Percentiles rank a stretch among this genome's conserved stretches.
Conservation (phyloP, 2,797 vertebrate species). For the Gadopsis bispinosus region DNA sequence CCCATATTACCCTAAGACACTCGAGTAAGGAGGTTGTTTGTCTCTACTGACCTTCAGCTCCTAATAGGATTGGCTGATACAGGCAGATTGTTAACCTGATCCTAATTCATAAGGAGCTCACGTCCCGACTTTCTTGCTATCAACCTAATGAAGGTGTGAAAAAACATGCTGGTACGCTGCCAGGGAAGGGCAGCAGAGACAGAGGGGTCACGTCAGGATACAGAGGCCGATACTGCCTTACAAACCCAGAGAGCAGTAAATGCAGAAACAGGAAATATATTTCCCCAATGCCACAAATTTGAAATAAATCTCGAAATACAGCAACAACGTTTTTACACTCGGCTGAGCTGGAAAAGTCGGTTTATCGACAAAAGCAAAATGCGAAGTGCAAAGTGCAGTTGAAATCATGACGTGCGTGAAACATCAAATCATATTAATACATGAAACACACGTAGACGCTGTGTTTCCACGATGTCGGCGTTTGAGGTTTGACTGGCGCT, state of each 20-base stretch:
- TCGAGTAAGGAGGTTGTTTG: constrained; percentile 46
- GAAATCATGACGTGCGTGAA: no score
- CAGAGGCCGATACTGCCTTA: not conserved
- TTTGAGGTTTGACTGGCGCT: no score
- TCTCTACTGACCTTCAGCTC: constrained; percentile 81
- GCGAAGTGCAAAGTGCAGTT: no score
- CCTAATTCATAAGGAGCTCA: constrained; percentile 63
- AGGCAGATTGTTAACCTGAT: constrained; percentile 79
- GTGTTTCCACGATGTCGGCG: no score
- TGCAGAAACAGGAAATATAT: not conserved
- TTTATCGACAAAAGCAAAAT: no score
- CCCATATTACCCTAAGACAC: constrained; percentile 22
- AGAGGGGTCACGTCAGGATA: not conserved
- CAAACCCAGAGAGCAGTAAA: not conserved
- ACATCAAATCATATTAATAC: no score
- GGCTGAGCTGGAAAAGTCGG: no score
- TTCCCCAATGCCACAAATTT: no score
- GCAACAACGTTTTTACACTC: no score
- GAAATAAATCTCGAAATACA: no score
- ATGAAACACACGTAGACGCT: no score
- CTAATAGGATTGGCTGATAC: constrained; percentile 80
- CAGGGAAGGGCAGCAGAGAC: not conserved
- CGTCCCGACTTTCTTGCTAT: constrained; percentile 45
- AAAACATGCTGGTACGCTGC: not conserved
- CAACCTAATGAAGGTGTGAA: constrained; percentile 65